Evolutionary conservation across 2,113 vertebrate species (phyloP), one percentile per base, ranked within the genome.

Genomic region (Indicator indicator): DNA sequence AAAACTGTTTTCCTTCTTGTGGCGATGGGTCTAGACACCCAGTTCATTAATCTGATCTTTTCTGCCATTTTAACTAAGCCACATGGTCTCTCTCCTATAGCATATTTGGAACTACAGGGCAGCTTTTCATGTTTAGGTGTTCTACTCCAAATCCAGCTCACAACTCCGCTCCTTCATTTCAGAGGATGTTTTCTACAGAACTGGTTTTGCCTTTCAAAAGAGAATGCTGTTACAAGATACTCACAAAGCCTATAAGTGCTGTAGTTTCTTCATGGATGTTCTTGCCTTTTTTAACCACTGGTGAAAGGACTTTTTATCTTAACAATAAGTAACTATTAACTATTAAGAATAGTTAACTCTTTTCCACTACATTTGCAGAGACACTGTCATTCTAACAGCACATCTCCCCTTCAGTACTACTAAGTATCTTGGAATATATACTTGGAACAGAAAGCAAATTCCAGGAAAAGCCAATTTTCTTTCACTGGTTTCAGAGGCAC

Each of bases 341-440:
- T 56, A 30, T 28, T 16, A 56, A 56, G 27, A 56, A 28, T 9
- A 56, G 55, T 56, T 56, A 56, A 56, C 55, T 30, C 15, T 30
- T 56, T 56, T 12, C 28, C 55, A 56, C 27, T 28, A 30, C 28
- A 30, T 56, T 30, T 56, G 55, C 13, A 56, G 26, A 56, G 14
- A 28, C 14, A 4, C 21, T 38, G 67, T 94, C 19, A 79, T 92
- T 91, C 94, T 75, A 73, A 90, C 55, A 97, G 77, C 30, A 4
- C 60, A 92, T 78, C 86, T 96, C 92, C 83, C 83, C 58, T 94
- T 96, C 19, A 42, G 72, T 86, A 92, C 14, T 83, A 88, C 50
- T 65, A 63, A 68, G 70, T 91, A 58, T 28, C 59, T 28, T 59
- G 42, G 38, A 94, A 91, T 27, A n/a, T 19, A 91, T 90, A 36